Percentiles rank a stretch among this genome's conserved stretches.
phyloP scores from a whole-genome alignment of 2,888 invertebrate species.

The Conchocele bisecta region DNA sequence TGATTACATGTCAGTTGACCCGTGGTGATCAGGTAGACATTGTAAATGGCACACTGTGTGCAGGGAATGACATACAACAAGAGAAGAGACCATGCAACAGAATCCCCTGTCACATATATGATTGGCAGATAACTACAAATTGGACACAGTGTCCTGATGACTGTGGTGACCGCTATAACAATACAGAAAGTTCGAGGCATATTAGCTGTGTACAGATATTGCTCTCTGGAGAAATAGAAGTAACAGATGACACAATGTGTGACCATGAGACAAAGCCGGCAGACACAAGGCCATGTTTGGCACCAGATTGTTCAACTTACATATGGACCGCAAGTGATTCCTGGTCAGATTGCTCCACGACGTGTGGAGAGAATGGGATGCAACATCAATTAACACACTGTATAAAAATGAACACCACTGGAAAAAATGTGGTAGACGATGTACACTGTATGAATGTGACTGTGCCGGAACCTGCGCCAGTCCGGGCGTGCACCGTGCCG shows the following conservation, averaged over 20 bases:
- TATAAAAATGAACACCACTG: constrained; percentile 7
- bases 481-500: constrained; percentile 28
- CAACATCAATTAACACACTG: constrained; percentile 29
- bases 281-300: constrained; percentile 13
- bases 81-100: constrained; percentile 42
- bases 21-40: constrained; percentile 2
- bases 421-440: constrained; percentile 9
- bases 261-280: constrained; percentile 3
- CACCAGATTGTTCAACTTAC: constrained; percentile 39
- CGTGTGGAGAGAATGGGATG: constrained; percentile 61
- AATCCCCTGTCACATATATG: constrained; percentile 31
- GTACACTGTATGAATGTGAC: constrained; percentile 5
- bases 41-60: constrained; percentile 31
- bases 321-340: constrained; percentile 61
- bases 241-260: constrained; percentile 33
- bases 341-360: constrained; percentile 63
- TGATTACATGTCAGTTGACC: constrained; percentile 27
- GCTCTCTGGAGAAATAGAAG: constrained; percentile 20
- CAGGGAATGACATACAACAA: background rate
- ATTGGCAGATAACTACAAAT: constrained; percentile 22
- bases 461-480: constrained; percentile 4
- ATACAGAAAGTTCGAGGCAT: constrained; percentile 15
- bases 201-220: constrained; percentile 34
- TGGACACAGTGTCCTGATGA: constrained; percentile 43
- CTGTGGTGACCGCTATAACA: constrained; percentile 15